Evolutionary conservation across 2,888 invertebrate genomes (phyloP).

Genomic region (Acleris sparsana): DNA sequence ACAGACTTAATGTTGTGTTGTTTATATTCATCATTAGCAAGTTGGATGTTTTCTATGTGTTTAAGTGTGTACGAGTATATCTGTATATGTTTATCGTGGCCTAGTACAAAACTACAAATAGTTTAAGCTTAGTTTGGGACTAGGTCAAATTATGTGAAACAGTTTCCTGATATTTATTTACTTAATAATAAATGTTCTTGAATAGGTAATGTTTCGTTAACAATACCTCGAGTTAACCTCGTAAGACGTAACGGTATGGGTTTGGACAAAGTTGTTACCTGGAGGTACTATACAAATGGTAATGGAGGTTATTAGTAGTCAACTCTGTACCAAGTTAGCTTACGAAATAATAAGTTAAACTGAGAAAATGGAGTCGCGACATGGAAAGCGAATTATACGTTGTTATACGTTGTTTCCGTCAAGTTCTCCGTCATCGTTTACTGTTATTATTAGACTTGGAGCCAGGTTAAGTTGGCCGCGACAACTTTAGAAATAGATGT

Average conservation of each 20-base stretch:
- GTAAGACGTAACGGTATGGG: slow-evolving; percentile 6
- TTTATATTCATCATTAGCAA: too few relatives aligned
- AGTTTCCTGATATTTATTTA: neutral
- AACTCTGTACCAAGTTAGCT: slow-evolving; percentile 32
- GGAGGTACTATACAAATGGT: slow-evolving; percentile 21
- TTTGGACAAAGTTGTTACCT: slow-evolving; percentile 6
- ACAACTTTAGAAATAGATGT: neutral
- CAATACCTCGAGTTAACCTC: neutral
- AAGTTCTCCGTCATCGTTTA: slow-evolving; percentile 52
- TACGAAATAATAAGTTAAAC: slow-evolving; percentile 51
- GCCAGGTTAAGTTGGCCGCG: slow-evolving; percentile 8
- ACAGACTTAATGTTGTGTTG: too few relatives aligned
- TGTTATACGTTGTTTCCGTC: slow-evolving; percentile 64
- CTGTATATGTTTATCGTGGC: too few relatives aligned
- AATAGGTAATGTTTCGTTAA: neutral
- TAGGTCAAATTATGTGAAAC: too few relatives aligned
- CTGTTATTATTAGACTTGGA: slow-evolving; percentile 12
- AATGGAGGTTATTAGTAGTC: slow-evolving; percentile 51
- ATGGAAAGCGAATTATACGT: slow-evolving; percentile 63
- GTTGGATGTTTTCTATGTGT: too few relatives aligned
- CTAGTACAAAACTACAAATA: too few relatives aligned
- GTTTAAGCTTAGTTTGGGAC: too few relatives aligned
- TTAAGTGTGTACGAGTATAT: too few relatives aligned
- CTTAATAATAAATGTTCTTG: neutral
- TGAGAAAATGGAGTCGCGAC: slow-evolving; percentile 58